Conservation (phyloP, 2,113 vertebrate genomes). For the Cariama cristata region DNA sequence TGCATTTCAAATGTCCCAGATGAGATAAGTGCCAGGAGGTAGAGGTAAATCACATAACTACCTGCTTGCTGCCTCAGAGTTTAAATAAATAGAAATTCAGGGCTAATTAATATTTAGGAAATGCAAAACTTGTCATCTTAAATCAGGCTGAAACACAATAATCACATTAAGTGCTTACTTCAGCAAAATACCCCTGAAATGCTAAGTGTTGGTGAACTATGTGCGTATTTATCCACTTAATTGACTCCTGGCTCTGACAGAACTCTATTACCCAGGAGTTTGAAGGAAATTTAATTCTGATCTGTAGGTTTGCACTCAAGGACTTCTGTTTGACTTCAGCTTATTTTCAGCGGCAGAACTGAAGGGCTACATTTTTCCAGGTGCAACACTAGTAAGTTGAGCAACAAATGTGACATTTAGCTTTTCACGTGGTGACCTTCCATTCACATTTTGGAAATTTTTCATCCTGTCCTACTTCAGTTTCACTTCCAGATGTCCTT, state of each 20-base stretch:
- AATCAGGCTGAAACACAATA: slow-evolving; percentile 76
- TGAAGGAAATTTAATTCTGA: slow-evolving; percentile 67
- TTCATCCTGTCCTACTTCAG: background rate
- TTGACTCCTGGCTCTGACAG: slow-evolving; percentile 65
- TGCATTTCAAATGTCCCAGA: slow-evolving; percentile 26
- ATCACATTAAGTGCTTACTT: slow-evolving; percentile 71
- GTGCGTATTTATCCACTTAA: slow-evolving; percentile 65
- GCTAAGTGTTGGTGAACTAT: slow-evolving; percentile 31
- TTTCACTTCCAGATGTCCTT: background rate
- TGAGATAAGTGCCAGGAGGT: slow-evolving; percentile 67
- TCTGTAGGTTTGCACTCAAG: slow-evolving; percentile 63
- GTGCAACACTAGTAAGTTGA: background rate
- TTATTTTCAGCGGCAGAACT: background rate
- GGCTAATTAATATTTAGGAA: slow-evolving; percentile 77
- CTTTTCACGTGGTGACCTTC: background rate
- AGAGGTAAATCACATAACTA: slow-evolving; percentile 68
- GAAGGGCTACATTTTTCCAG: background rate
- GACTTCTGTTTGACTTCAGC: slow-evolving; percentile 44
- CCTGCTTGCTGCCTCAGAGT: slow-evolving; percentile 53
- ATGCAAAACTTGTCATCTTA: slow-evolving; percentile 74
- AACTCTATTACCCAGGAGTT: slow-evolving; percentile 66
- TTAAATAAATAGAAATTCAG: slow-evolving; percentile 60
- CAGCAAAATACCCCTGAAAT: slow-evolving; percentile 60
- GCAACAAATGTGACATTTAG: background rate
- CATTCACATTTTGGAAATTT: background rate